Conservation (phyloP, 2,113 vertebrate species). For the Oenanthe melanoleuca region DNA sequence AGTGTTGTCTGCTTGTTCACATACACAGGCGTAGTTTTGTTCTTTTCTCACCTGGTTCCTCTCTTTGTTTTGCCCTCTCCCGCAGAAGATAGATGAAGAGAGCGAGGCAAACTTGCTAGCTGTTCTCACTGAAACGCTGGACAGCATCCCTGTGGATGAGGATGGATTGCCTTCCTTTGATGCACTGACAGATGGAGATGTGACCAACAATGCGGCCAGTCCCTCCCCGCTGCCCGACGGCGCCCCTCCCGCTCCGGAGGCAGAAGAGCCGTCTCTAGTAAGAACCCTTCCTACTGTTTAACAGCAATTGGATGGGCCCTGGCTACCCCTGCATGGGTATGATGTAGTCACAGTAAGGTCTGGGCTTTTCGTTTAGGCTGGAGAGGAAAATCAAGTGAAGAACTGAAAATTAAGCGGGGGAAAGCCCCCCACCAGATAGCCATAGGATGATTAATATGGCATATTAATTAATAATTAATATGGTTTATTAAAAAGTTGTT, state of each 20-base stretch:
- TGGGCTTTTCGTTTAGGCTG: constrained; percentile 69
- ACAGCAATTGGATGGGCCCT: constrained; percentile 75
- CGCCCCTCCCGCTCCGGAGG: constrained; percentile 91
- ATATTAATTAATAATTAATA: too few relatives aligned
- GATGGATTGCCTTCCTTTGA: constrained; percentile 99
- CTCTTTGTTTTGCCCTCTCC: not conserved
- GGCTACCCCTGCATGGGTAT: constrained; percentile 76
- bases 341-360: constrained; percentile 75
- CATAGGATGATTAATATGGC: not conserved
- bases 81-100: constrained; percentile 99
- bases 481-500: not conserved
- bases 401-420: fast-evolving
- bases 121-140: constrained; percentile 98
- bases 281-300: constrained; percentile 83
- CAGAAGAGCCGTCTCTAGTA: constrained; percentile 98
- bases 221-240: constrained; percentile 91
- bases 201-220: constrained; percentile 94
- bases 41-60: not conserved
- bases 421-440: not conserved
- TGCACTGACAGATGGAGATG: constrained; percentile 97
- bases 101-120: constrained; percentile 99
- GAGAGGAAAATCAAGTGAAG: constrained; percentile 27
- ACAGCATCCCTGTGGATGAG: constrained; percentile 99
- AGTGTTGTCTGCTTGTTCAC: not conserved
- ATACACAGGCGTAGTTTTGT: not conserved